Evolutionary conservation across 2,113 vertebrate species (phyloP).

Genomic region (Malurus melanocephalus): DNA sequence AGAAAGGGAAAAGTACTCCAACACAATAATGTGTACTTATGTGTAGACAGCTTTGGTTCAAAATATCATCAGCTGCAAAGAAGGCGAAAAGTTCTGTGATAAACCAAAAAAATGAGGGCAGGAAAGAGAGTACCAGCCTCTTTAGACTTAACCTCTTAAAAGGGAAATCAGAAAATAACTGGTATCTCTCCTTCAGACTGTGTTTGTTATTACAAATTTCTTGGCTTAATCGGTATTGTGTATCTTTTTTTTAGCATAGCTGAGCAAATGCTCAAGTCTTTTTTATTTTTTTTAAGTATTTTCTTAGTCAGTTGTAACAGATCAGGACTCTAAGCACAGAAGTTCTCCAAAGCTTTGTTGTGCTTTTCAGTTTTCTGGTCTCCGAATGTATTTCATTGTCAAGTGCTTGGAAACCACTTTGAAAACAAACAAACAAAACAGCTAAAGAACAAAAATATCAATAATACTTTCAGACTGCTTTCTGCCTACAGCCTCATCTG

Average conservation of each 20-base stretch:
- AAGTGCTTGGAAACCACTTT: slow-evolving; percentile 35
- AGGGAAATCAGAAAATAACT: background rate
- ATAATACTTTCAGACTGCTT: background rate
- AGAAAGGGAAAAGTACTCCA: background rate
- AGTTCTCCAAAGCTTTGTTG: background rate
- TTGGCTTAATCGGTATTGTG: background rate
- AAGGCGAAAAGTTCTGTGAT: background rate
- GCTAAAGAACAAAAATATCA: background rate
- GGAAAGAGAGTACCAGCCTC: background rate
- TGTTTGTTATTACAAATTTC: background rate
- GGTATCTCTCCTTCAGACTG: background rate
- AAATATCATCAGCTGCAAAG: background rate
- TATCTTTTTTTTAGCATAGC: background rate
- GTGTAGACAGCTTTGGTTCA: background rate
- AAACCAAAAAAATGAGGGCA: background rate
- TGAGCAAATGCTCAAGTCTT: background rate
- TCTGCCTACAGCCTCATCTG: background rate
- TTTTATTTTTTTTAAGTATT: background rate
- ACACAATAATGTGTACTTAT: accelerated
- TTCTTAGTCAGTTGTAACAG: background rate
- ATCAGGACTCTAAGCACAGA: background rate
- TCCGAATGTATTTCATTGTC: background rate
- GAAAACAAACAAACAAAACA: slow-evolving; percentile 31
- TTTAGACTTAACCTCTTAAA: background rate
- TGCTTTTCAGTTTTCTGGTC: slow-evolving; percentile 1